Evolutionary conservation across 2,888 invertebrate species (phyloP), one percentile per base, ranked within the genome.

Genomic region (Belgica antarctica): DNA sequence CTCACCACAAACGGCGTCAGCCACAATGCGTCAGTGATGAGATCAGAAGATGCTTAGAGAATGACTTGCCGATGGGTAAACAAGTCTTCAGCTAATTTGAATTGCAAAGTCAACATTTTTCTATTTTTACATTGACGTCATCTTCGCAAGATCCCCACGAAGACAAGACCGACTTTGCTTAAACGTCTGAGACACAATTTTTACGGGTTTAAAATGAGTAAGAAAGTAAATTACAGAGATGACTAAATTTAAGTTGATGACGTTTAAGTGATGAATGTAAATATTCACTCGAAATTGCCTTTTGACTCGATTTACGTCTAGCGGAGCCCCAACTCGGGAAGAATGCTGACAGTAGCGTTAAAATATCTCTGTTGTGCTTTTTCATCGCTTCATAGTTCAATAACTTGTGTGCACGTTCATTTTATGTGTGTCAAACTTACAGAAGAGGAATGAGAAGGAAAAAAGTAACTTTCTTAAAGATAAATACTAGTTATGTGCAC

Each of bases 321-420:
- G n/a, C n/a, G n/a, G n/a, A n/a, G 4, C 41, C n/a, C 41, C n/a
- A 41, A 2, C 41, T 52, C 22, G n/a, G n/a, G 17, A 52, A 52
- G 52, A 52, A 52, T 52, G 52, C n/a, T 52, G 22, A 52, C 52
- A 52, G 52, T 52, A 52, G 52, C 52, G 10, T 41, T 41, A 41
- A 41, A 7, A 12, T 12, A 3, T 52, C n/a, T 52, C 22, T 22
- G 7, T 52, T 22, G 22, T 52, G 4, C 22, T 52, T n/a, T 52
- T 52, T n/a, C 22, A n/a, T n/a, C 52, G 52, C 52, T 52, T 52
- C 52, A 52, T 52, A 52, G 52, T 52, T 52, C 52, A 52, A 52
- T 52, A 52, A 52, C 52, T 52, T 52, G n/a, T 52, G 52, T 52
- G 5, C 52, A 52, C 52, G 52, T 52, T 52, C 17, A 8, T 4